Percentiles rank a stretch among this genome's conserved stretches.
phyloP scores from a whole-genome alignment of 2,888 invertebrate species.

The Habrosyne pyritoides region DNA sequence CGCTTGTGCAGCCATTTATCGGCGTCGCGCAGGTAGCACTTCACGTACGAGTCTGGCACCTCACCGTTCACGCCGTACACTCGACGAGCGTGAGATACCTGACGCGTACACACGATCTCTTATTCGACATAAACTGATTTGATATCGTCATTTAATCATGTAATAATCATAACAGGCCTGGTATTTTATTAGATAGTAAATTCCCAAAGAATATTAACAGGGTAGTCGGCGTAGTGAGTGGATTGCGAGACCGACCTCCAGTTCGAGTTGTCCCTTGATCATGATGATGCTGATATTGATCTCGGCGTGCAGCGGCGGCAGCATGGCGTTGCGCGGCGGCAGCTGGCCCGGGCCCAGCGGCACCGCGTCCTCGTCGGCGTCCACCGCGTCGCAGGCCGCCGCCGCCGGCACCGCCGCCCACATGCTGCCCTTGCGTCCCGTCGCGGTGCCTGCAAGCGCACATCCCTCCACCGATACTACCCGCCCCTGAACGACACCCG shows the following conservation, averaged over 20 bases:
- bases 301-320: constrained; percentile 89
- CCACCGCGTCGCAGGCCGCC: constrained; percentile 62
- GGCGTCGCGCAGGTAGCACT: constrained; percentile 95
- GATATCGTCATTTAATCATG: too few relatives aligned
- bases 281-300: constrained; percentile 94
- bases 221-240: not conserved
- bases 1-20: constrained; percentile 95
- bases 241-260: constrained; percentile 83
- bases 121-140: too few relatives aligned
- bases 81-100: constrained; percentile 77
- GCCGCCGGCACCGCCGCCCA: constrained; percentile 80
- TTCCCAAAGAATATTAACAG: too few relatives aligned
- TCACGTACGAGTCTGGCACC: constrained; percentile 95
- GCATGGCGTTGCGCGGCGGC: constrained; percentile 89
- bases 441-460: constrained; percentile 71
- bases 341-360: constrained; percentile 92
- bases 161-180: too few relatives aligned
- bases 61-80: constrained; percentile 86
- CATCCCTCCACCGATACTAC: constrained; percentile 46
- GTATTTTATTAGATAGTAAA: too few relatives aligned
- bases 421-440: constrained; percentile 83
- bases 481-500: constrained; percentile 34
- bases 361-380: constrained; percentile 76
- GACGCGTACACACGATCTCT: constrained; percentile 4
- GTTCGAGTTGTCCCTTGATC: constrained; percentile 95